These are phyloP conservation scores for Dynastes tityus DNA, from an alignment of 2,888 invertebrate species.

Conservation along the genomic window DNA sequence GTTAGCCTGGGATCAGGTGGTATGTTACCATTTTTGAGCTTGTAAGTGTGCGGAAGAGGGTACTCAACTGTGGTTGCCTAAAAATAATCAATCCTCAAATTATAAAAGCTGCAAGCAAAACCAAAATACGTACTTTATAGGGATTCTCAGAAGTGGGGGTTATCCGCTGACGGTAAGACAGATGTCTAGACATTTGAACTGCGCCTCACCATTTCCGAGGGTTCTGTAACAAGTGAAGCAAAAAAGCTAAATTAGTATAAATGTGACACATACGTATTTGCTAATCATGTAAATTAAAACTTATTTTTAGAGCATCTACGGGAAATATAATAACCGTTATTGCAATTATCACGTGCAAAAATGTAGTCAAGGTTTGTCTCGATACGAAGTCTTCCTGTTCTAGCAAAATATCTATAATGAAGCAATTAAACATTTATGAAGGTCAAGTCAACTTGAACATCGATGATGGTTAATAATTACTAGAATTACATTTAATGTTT, in stretches of 20 bases:
- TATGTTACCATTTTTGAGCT: constrained; percentile 40
- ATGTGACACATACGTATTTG: not conserved
- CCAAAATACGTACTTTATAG: constrained; percentile 61
- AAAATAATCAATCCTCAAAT: not conserved
- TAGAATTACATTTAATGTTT: no score
- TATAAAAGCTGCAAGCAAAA: not conserved
- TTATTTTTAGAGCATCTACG: not conserved
- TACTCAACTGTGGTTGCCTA: constrained; percentile 54
- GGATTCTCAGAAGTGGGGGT: constrained; percentile 61
- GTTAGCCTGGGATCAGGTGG: constrained; percentile 39
- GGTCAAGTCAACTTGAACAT: no score
- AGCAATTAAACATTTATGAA: not conserved
- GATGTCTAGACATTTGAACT: constrained; percentile 66
- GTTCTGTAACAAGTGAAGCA: constrained; percentile 54
- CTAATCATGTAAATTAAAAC: not conserved
- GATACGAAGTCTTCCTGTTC: not conserved
- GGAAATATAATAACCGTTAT: not conserved
- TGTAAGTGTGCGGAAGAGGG: constrained; percentile 56
- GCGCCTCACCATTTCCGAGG: constrained; percentile 63
- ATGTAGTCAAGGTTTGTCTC: not conserved
- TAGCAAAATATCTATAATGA: not conserved
- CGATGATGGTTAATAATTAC: no score
- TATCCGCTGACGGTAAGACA: constrained; percentile 62
- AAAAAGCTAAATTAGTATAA: not conserved
- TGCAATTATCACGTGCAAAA: not conserved